Percentiles rank a stretch among this genome's conserved stretches.
Conservation (phyloP, 2,113 vertebrate species). For the Menura novaehollandiae region DNA sequence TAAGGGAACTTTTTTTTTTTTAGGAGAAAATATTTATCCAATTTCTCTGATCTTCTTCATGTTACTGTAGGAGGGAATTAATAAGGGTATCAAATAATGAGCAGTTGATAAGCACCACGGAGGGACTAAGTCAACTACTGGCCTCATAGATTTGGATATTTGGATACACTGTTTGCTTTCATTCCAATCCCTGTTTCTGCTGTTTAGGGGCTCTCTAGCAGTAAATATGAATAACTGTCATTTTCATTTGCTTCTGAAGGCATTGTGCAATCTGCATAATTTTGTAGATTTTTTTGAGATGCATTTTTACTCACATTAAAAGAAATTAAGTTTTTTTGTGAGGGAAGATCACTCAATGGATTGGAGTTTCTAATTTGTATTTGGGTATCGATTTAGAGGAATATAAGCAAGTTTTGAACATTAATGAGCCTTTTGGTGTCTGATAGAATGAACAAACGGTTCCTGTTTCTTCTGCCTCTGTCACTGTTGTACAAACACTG, state of each 20-base stretch:
- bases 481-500: neutral
- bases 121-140: neutral
- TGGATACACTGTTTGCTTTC: neutral
- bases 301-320: neutral
- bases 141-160: neutral
- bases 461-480: neutral
- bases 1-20: neutral
- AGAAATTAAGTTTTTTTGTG: neutral
- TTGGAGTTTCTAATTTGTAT: neutral
- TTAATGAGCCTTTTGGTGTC: neutral
- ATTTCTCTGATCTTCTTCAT: neutral
- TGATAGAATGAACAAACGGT: neutral
- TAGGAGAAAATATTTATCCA: neutral
- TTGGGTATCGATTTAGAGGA: neutral
- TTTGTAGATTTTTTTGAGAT: neutral
- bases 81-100: neutral
- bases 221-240: neutral
- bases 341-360: neutral
- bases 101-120: neutral
- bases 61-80: neutral
- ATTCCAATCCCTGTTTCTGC: neutral
- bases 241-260: neutral
- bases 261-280: accelerated
- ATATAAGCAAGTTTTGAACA: neutral
- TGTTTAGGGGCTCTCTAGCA: neutral